Conservation (phyloP, 1,140 invertebrate species). For the Acromyrmex echinatior region DNA sequence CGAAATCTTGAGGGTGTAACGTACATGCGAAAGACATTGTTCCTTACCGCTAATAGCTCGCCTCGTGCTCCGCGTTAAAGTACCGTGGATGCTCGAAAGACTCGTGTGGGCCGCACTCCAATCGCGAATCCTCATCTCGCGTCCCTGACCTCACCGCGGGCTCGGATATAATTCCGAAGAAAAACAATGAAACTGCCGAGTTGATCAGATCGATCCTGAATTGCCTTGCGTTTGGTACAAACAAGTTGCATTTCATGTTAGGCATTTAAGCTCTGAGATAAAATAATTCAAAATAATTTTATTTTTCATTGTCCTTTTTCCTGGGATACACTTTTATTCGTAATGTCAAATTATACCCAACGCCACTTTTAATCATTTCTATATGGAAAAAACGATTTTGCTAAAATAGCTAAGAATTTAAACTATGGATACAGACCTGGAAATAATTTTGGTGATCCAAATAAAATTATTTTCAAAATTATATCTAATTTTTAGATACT, state of each 20-base stretch:
- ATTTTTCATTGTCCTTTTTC: background rate
- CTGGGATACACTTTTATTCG: no score
- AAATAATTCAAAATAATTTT: background rate
- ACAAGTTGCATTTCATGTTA: conserved; percentile 33
- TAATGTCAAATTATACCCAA: no score
- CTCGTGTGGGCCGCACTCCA: conserved; percentile 31
- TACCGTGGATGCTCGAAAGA: conserved; percentile 26
- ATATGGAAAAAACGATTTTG: no score
- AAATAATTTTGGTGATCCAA: no score
- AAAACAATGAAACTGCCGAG: conserved; percentile 58
- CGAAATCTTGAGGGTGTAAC: background rate
- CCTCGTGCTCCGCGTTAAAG: background rate
- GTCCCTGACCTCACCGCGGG: conserved; percentile 55
- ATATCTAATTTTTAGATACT: no score
- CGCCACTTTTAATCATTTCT: no score
- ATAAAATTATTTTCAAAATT: no score
- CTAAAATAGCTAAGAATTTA: no score
- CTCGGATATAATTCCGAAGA: conserved; percentile 55
- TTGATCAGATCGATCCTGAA: conserved; percentile 46
- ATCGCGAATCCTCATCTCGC: conserved; percentile 58
- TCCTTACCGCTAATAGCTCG: background rate
- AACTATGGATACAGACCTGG: no score
- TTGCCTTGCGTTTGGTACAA: conserved; percentile 16
- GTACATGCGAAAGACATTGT: conserved; percentile 18
- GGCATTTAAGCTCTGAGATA: background rate